Evolutionary conservation across 2,888 invertebrate species (phyloP).

Genomic region (Aethes cnicana): DNA sequence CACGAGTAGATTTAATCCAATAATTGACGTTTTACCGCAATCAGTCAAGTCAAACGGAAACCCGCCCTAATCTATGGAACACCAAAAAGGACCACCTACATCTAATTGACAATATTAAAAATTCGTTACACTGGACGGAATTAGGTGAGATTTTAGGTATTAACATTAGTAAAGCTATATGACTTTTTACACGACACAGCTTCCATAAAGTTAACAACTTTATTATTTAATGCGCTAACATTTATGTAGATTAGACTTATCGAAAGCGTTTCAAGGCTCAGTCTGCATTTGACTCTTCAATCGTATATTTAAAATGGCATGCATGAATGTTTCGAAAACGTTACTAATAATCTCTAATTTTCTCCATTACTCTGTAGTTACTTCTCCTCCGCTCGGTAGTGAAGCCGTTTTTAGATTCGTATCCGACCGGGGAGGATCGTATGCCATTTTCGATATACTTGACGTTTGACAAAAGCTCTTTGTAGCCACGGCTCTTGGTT

Average conservation of each 20-base stretch:
- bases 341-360: conserved; percentile 74
- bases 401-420: conserved; percentile 63
- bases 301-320: conserved; percentile 42
- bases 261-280: conserved; percentile 65
- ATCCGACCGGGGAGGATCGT: conserved; percentile 58
- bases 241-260: conserved; percentile 50
- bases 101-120: conserved; percentile 36
- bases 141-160: conserved; percentile 49
- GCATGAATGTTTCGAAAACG: conserved; percentile 32
- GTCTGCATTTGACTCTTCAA: conserved; percentile 66
- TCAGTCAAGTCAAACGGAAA: no score
- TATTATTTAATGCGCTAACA: conserved; percentile 54
- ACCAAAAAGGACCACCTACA: conserved; percentile 17
- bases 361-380: conserved; percentile 74
- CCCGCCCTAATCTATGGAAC: no score
- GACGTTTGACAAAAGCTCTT: conserved; percentile 67
- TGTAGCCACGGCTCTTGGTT: conserved; percentile 84
- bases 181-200: conserved; percentile 74
- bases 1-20: no score
- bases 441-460: conserved; percentile 82
- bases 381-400: conserved; percentile 68
- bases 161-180: conserved; percentile 79
- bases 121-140: conserved; percentile 61
- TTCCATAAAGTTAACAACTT: conserved; percentile 57
- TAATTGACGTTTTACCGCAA: no score